These are phyloP conservation scores for Pilophorus perplexus DNA, from an alignment of 2,888 invertebrate species.

Conservation along the genomic window DNA sequence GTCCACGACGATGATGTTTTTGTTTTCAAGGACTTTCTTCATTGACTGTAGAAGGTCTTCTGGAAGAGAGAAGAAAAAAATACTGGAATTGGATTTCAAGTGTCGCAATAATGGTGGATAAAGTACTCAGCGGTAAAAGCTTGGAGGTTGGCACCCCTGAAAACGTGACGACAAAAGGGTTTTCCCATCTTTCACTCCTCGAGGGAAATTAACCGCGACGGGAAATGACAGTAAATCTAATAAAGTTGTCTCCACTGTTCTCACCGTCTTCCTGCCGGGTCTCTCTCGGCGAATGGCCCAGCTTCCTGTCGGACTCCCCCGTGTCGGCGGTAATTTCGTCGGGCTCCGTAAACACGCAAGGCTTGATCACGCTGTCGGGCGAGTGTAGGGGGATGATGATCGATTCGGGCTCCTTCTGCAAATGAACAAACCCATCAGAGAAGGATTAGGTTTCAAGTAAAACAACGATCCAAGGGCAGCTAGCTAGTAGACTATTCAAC, in stretches of 20 bases:
- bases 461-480: too few relatives aligned
- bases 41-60: slow-evolving; percentile 25
- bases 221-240: too few relatives aligned
- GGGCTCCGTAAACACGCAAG: slow-evolving; percentile 41
- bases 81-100: not conserved
- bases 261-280: slow-evolving; percentile 19
- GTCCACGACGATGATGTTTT: slow-evolving; percentile 44
- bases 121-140: too few relatives aligned
- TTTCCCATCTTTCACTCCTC: too few relatives aligned
- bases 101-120: not conserved
- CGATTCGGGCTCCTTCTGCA: slow-evolving; percentile 52
- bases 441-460: too few relatives aligned
- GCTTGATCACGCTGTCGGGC: slow-evolving; percentile 47
- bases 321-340: slow-evolving; percentile 29
- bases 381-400: slow-evolving; percentile 73
- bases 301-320: slow-evolving; percentile 14
- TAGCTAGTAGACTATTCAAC: too few relatives aligned
- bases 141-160: too few relatives aligned
- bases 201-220: too few relatives aligned
- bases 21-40: slow-evolving; percentile 38
- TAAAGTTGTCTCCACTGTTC: too few relatives aligned
- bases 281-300: slow-evolving; percentile 8
- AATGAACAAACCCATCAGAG: too few relatives aligned
- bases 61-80: slow-evolving; percentile 4
- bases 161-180: too few relatives aligned